Percentiles rank a stretch among this genome's conserved stretches.
Evolutionary conservation across 2,888 invertebrate genomes (phyloP).

Genomic region (Parelbella ahira): DNA sequence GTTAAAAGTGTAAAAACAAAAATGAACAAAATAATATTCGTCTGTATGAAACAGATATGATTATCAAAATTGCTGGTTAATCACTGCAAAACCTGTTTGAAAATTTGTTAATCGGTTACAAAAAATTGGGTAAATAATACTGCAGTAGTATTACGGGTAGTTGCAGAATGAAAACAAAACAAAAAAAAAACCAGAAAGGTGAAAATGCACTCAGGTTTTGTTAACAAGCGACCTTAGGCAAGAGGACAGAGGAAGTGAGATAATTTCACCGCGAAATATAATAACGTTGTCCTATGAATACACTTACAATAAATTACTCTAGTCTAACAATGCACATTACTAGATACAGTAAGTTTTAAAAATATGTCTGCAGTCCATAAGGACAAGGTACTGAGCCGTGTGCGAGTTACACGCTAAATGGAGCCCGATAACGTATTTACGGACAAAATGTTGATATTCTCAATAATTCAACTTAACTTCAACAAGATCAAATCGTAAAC

Average conservation of each 20-base stretch:
- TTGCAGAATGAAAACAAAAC: slow-evolving; percentile 38
- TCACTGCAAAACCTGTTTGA: too few species aligned
- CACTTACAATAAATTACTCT: slow-evolving; percentile 74
- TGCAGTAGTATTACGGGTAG: slow-evolving; percentile 40
- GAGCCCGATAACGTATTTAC: slow-evolving; percentile 56
- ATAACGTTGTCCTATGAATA: slow-evolving; percentile 68
- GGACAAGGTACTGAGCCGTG: slow-evolving; percentile 71
- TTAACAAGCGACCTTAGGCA: slow-evolving; percentile 68
- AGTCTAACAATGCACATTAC: slow-evolving; percentile 73
- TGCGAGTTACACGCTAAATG: slow-evolving; percentile 65
- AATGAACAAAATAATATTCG: slow-evolving; percentile 12
- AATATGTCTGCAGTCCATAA: slow-evolving; percentile 59
- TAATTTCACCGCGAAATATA: slow-evolving; percentile 47
- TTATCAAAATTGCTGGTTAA: too few species aligned
- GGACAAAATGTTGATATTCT: slow-evolving; percentile 43
- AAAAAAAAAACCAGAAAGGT: slow-evolving; percentile 24
- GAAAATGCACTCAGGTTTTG: slow-evolving; percentile 55
- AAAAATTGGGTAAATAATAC: slow-evolving; percentile 52
- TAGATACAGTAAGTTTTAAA: slow-evolving; percentile 57
- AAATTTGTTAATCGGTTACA: too few species aligned
- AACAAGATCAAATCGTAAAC: slow-evolving; percentile 43
- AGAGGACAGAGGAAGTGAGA: slow-evolving; percentile 54
- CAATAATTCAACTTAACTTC: slow-evolving; percentile 49
- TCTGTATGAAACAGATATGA: too few species aligned
- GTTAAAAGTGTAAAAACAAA: slow-evolving; percentile 39